These are phyloP conservation scores for Medauroidea extradentata DNA, from an alignment of 1,140 invertebrate species.

Conservation along the genomic window DNA sequence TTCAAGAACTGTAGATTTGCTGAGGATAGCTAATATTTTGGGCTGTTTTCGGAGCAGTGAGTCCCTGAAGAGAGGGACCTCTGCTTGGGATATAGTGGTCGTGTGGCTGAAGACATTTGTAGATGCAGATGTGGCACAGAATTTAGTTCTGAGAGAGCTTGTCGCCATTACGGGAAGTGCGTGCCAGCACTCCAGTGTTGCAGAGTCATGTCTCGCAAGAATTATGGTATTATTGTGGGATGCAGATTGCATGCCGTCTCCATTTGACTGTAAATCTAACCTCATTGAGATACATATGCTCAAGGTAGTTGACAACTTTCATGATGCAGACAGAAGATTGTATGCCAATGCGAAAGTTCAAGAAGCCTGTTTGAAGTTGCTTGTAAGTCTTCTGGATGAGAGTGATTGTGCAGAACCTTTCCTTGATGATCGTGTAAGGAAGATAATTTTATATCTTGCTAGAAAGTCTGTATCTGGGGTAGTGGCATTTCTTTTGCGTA, in stretches of 20 bases:
- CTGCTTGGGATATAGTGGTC: conserved; percentile 16
- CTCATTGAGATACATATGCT: background rate
- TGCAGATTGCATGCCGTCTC: background rate
- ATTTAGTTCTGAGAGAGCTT: background rate
- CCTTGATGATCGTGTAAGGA: background rate
- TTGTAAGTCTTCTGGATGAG: conserved; percentile 1
- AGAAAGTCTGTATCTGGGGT: background rate
- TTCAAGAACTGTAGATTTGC: background rate
- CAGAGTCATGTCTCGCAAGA: background rate
- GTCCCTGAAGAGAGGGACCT: conserved; percentile 18
- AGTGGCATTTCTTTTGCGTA: background rate
- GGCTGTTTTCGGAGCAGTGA: conserved; percentile 18
- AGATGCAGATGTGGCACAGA: background rate
- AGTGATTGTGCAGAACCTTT: background rate
- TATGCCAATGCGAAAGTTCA: background rate
- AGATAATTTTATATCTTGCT: background rate
- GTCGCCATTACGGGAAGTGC: background rate
- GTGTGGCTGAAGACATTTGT: conserved; percentile 18
- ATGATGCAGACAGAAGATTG: background rate
- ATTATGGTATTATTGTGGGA: conserved; percentile 11
- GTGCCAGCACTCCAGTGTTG: background rate
- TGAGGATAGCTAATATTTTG: conserved; percentile 14
- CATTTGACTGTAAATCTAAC: background rate
- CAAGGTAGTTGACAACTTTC: background rate
- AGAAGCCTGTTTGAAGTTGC: background rate